Base-by-base conservation (phyloP, 2,113 vertebrate species). In the Charadrius vociferus region DNA sequence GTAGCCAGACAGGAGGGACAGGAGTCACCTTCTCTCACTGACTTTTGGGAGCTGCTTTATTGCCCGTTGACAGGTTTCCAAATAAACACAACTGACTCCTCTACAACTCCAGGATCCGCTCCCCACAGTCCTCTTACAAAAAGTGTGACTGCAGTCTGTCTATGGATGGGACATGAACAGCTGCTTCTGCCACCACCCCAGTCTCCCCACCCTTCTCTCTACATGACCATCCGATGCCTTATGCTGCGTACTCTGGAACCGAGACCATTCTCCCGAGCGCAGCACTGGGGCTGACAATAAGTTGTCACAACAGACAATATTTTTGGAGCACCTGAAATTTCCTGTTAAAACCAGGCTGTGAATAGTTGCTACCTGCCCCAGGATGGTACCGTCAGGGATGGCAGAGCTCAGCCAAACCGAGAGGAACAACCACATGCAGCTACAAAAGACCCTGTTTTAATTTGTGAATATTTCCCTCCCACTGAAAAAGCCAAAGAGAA, bases 141-240 rank as follows among this genome's bases (percentile, higher is more conserved):
- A 18, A 36, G 4, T 0, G 2, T 17, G 26, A 17, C 41, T 9
- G 23, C 1, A 1, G 6, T 37, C 37, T 47, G 10, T 18, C 27
- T 3, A 21, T 9, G 39, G 17, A 39, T 41, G 67, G 43, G 52
- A 45, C 10, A 17, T 0, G 24, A 61, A n/a, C 10, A 6, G 7
- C n/a, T 73, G 39, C 37, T 47, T 8, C 53, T n/a, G 14, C 62
- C 45, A 36, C 47, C 43, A 39, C 18, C 7, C 8, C 27, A 3
- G 18, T 19, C 58, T 58, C 50, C 58, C 52, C 43, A 19, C 32
- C 37, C 47, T n/a, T 39, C 68, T 34, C 59, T 15, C 7, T 5
- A 53, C 10, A 3, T 55, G 20, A 21, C 41, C 12, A 32, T 43
- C 59, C 4, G 14, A 68, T 45, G 23, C 55, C 32, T 50, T 24